Base-by-base conservation (phyloP, 2,797 vertebrate genomes). In the Glyptemys insculpta region DNA sequence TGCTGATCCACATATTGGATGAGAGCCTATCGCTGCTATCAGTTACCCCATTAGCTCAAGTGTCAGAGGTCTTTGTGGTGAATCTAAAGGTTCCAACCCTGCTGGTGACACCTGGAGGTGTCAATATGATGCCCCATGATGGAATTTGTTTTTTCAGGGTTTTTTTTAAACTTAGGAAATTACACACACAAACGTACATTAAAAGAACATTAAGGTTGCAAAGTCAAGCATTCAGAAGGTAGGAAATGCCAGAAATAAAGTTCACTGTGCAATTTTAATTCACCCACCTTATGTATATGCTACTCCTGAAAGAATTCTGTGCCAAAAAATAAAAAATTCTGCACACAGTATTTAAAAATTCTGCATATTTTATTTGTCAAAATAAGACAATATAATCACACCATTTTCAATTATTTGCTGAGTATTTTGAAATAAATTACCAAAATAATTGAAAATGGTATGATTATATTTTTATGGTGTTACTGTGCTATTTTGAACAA, bases 151-250 rank as follows among this genome's bases (percentile, higher is more conserved):
- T 76, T 47, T 87, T 21, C 34, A 8, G 54, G 23, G 7, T 23
- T 54, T 54, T 53, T 56, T 25, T 56, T 12, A 6, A 41, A 91
- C 79, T 7, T 2, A 3, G 8, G 8, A 19, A 34, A 19, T 1
- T 0, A 8, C 4, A 52, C 5, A 59, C 8, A 44, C 1, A 0
- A 3, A 25, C 2, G 0, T 49, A 62, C 47, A 57, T 31, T 12
- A 23, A 57, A 49, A 44, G 29, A 52, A 31, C 29, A 4, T 80
- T 80, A 12, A 27, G 47, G 31, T 19, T 49, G 49, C 62, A 62
- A 78, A 10, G 1, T 41, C 37, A 41, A 31, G 52, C 41, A 3
- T 23, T 54, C 12, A 10, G 56, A 57, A 10, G 6, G 47, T 27
- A 21, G 34, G 79, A 54, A 41, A 8, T 37, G 34, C 27, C 5